Percentiles rank a stretch among this genome's conserved stretches.
These are phyloP conservation scores for Syrista parreyssii DNA, from an alignment of 2,888 invertebrate species.

Conservation along the genomic window DNA sequence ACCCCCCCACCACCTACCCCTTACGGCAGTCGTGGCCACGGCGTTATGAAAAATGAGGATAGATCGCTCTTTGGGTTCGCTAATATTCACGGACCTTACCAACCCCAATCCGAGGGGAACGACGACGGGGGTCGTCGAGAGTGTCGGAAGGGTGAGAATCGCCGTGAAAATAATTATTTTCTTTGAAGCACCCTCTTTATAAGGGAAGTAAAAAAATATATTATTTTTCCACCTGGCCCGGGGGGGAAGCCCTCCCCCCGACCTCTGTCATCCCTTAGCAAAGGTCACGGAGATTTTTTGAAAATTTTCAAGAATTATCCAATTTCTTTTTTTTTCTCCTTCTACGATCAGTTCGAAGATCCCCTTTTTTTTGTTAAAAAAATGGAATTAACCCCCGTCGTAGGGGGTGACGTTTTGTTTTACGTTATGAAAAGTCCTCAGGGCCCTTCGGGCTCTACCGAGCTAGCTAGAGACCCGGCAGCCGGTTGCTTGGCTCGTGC, in stretches of 20 bases:
- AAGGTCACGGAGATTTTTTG: background rate
- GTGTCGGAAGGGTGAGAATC: background rate
- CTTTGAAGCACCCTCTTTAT: background rate
- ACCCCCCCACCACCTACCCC: background rate
- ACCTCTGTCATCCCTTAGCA: background rate
- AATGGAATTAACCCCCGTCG: no score
- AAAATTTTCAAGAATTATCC: background rate
- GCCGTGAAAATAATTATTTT: background rate
- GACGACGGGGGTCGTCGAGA: no score
- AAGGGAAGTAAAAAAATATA: background rate
- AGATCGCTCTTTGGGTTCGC: slow-evolving; percentile 23
- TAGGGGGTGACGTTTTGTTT: background rate
- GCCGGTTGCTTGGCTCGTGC: background rate
- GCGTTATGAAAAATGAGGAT: slow-evolving; percentile 37
- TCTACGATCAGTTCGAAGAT: accelerated
- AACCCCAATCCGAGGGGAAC: no score
- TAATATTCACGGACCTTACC: background rate
- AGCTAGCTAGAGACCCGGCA: background rate
- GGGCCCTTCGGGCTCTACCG: background rate
- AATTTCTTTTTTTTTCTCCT: background rate
- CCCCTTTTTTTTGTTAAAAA: no score
- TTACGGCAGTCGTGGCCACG: background rate
- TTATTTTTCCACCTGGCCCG: background rate
- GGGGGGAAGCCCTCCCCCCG: no score
- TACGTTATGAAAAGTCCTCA: background rate